Evolutionary conservation across 2,797 vertebrate genomes (phyloP).

Genomic region (Numenius phaeopus): DNA sequence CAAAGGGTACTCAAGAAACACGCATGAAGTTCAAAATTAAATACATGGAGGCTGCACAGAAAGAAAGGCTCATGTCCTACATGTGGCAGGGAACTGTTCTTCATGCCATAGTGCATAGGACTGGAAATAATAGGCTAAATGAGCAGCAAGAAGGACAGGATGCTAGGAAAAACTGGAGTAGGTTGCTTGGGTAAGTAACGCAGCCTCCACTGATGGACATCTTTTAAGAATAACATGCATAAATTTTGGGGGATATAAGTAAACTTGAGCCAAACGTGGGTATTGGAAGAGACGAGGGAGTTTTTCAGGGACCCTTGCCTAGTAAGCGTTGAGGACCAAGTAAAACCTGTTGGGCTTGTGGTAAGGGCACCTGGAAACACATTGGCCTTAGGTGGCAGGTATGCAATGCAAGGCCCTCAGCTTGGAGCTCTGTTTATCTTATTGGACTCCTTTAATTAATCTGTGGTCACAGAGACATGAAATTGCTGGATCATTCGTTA

Average conservation of each 20-base stretch:
- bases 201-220: background rate
- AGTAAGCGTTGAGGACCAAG: background rate
- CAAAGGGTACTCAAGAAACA: background rate
- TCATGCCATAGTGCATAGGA: background rate
- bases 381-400: background rate
- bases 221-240: background rate
- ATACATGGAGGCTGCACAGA: background rate
- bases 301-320: background rate
- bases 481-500: background rate
- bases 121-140: background rate
- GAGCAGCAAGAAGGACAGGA: background rate
- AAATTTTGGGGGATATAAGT: background rate
- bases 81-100: background rate
- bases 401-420: background rate
- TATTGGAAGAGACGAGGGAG: background rate
- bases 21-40: background rate
- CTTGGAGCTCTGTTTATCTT: background rate
- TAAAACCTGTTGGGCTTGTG: background rate
- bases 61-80: background rate
- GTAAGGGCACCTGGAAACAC: background rate
- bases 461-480: background rate
- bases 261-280: background rate
- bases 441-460: background rate
- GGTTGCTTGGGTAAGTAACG: background rate
- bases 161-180: background rate